A percentile compares a stretch with the other conserved stretches of the same genome.
Conservation (phyloP, 2,113 vertebrate species). For the Megaceryle maxima region DNA sequence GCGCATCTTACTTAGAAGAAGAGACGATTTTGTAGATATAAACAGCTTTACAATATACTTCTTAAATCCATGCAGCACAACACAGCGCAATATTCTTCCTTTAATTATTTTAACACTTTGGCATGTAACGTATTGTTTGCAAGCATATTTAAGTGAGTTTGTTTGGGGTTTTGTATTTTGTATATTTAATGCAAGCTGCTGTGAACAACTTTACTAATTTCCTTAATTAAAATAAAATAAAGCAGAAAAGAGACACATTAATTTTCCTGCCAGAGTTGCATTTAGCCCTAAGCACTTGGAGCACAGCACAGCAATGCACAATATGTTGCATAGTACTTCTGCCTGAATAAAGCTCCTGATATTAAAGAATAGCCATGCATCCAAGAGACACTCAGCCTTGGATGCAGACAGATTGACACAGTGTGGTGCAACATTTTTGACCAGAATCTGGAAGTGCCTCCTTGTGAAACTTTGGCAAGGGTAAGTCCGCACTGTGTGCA, state of each 20-base stretch:
- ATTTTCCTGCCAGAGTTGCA: background rate
- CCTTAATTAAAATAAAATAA: conserved; percentile 55
- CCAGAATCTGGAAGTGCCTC: conserved; percentile 35
- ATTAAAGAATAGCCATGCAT: conserved; percentile 42
- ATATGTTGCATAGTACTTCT: conserved; percentile 38
- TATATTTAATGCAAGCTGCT: background rate
- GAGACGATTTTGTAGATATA: background rate
- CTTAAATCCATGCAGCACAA: background rate
- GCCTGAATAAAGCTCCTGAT: background rate
- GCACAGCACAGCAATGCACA: background rate
- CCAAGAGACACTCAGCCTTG: conserved; percentile 43
- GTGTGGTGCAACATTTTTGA: conserved; percentile 28
- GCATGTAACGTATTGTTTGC: background rate
- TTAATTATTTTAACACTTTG: background rate
- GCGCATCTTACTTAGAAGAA: background rate
- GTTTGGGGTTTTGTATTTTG: background rate
- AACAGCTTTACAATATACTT: background rate
- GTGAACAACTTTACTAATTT: conserved; percentile 16
- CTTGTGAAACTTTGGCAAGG: conserved; percentile 56
- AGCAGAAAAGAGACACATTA: background rate
- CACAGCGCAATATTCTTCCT: background rate
- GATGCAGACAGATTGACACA: conserved; percentile 63
- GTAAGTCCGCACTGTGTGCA: conserved; percentile 35
- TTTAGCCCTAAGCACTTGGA: conserved; percentile 40
- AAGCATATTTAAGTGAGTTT: background rate